Evolutionary conservation across 1,140 invertebrate genomes (phyloP), one percentile per base, ranked within the genome.

Genomic region (Aleiodes sp.): DNA sequence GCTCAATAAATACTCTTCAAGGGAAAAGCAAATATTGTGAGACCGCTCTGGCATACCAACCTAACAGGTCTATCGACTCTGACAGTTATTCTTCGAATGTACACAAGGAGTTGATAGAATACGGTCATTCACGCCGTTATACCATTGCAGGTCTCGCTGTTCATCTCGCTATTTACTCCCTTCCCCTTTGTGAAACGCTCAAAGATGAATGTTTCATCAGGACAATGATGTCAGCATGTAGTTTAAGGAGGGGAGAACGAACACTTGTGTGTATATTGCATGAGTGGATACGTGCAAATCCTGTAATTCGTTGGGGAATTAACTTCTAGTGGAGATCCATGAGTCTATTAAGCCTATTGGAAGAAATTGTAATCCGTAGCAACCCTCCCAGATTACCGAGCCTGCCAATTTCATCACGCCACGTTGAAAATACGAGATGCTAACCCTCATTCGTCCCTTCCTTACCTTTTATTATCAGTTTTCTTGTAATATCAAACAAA

Each of bases 231-330:
- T 43, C 39, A 59, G 26, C 28, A 31, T 28, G 31, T 31, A 52
- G 56, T 19, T 6, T 52, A 39, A 61, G 59, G 35, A 14, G 26
- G 35, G 19, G 28, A 39, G 26, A 12, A 60, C 29, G 31, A 35
- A 52, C 46, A 29, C n/a, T 59, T 59, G 56, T 28, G 7, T n/a
- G n/a, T n/a, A n/a, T 24, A 56, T 29, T 57, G 33, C 31, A 37
- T 8, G 46, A 21, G 9, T 24, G 16, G 2, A 43, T 60, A 43
- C 26, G 39, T 43, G 33, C n/a, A 67, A 29, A 57, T 29, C 59
- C 57, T 70, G 71, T 68, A 70, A 73, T 73, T 73, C 71, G 68
- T 73, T 73, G 56, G 64, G 68, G 68, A 59, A 73, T 73, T 73
- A 73, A 73, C 71, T 73, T 73, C 62, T 68, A 28, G 67, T 64